Evolutionary conservation across 2,888 invertebrate species (phyloP).

Genomic region (Drosophila ustulata): DNA sequence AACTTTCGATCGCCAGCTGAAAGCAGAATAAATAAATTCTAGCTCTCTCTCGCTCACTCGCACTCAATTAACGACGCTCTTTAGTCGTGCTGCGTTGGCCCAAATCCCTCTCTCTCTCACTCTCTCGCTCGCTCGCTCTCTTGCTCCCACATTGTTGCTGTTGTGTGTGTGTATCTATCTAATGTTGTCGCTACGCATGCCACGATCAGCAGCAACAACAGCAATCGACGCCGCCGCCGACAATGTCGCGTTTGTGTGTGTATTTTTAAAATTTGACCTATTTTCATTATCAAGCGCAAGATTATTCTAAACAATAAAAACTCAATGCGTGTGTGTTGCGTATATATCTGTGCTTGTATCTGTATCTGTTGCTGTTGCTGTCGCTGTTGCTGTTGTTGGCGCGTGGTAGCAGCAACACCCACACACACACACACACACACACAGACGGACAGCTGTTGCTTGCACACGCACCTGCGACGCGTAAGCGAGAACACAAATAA

Average conservation of each 20-base stretch:
- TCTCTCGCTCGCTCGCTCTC: background rate
- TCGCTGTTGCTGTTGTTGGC: constrained; percentile 36
- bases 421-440: constrained; percentile 26
- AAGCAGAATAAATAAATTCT: constrained; percentile 30
- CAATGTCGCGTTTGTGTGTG: constrained; percentile 77
- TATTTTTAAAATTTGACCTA: constrained; percentile 84
- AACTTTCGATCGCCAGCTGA: constrained; percentile 59
- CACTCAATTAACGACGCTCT: constrained; percentile 51
- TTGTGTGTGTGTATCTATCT: constrained; percentile 50
- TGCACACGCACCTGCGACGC: constrained; percentile 45
- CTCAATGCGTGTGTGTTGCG: constrained; percentile 47
- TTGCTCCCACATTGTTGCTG: background rate
- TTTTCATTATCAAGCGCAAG: constrained; percentile 85
- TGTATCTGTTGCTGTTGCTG: constrained; percentile 40
- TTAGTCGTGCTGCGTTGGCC: constrained; percentile 60
- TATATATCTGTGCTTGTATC: constrained; percentile 43
- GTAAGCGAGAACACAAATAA: constrained; percentile 24
- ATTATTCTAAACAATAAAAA: constrained; percentile 85
- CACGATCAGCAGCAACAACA: constrained; percentile 34
- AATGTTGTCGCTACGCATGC: constrained; percentile 64
- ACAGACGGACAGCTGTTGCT: constrained; percentile 23
- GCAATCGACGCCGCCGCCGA: constrained; percentile 44
- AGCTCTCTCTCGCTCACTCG: constrained; percentile 17
- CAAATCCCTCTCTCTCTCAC: constrained; percentile 28
- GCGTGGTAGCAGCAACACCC: constrained; percentile 51